These are phyloP conservation scores for Amorpha juglandis DNA, from an alignment of 2,888 invertebrate species.

Conservation along the genomic window DNA sequence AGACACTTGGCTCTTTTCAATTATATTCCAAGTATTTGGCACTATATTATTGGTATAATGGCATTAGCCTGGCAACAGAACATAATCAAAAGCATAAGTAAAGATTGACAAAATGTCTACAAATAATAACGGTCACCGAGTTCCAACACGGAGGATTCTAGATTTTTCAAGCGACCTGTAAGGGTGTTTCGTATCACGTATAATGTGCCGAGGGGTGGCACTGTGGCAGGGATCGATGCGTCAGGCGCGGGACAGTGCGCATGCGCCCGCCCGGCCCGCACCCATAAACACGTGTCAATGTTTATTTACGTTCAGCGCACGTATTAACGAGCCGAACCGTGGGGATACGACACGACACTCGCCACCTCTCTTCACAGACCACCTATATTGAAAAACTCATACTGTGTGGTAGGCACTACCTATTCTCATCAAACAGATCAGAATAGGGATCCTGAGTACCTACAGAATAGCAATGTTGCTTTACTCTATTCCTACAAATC, in stretches of 20 bases:
- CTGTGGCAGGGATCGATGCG: constrained; percentile 56
- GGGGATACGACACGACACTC: constrained; percentile 15
- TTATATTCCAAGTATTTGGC: no score
- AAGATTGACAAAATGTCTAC: not conserved
- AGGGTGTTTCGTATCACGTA: constrained; percentile 21
- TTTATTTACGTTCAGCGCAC: constrained; percentile 80
- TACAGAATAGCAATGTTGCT: no score
- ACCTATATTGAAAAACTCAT: not conserved
- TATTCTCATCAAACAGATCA: no score
- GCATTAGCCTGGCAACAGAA: not conserved
- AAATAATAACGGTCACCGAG: not conserved
- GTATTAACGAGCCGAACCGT: constrained; percentile 50
- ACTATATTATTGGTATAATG: no score
- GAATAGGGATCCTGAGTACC: no score
- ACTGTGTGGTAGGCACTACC: no score
- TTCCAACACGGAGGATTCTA: not conserved
- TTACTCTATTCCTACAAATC: no score
- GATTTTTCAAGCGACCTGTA: constrained; percentile 15
- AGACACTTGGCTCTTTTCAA: no score
- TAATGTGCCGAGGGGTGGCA: constrained; percentile 45
- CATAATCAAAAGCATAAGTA: not conserved
- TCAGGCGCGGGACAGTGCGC: constrained; percentile 53
- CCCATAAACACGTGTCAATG: constrained; percentile 78
- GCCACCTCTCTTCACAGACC: constrained; percentile 5
- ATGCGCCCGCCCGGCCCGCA: constrained; percentile 65